Percentiles rank a stretch among this genome's conserved stretches.
These are phyloP conservation scores for Sycophaga agraensis DNA, from an alignment of 1,140 invertebrate species.

Conservation along the genomic window DNA sequence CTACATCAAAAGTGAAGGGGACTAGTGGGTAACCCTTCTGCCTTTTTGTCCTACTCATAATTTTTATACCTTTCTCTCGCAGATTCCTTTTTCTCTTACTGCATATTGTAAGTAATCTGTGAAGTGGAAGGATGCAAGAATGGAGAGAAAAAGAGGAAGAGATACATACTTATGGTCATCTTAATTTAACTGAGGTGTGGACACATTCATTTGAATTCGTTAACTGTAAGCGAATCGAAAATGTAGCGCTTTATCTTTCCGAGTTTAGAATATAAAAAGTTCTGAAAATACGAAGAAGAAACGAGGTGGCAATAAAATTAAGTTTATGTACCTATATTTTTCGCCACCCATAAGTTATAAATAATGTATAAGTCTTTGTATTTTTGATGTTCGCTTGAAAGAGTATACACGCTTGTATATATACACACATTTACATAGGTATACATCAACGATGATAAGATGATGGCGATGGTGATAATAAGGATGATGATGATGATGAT, in stretches of 20 bases:
- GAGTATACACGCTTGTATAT: background rate
- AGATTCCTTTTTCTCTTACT: no score
- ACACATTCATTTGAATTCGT: conserved; percentile 51
- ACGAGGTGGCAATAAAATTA: no score
- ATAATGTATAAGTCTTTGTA: no score
- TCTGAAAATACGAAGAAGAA: no score
- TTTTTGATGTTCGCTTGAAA: no score
- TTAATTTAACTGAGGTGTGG: conserved; percentile 52
- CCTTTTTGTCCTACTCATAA: no score
- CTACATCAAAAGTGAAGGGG: no score
- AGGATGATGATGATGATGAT: background rate
- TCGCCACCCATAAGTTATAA: no score
- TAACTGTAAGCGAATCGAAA: conserved; percentile 30
- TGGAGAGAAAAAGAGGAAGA: background rate
- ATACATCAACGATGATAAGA: background rate
- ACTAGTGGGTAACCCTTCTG: no score
- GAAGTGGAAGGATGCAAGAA: background rate
- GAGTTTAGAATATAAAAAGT: no score
- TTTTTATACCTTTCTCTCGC: no score
- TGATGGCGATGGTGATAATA: background rate
- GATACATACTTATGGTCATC: conserved; percentile 34
- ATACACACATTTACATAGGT: background rate
- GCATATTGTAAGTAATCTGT: no score
- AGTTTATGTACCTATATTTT: conserved; percentile 7
- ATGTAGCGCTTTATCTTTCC: background rate